phyloP scores from a whole-genome alignment of 53 echinoderm and acorn worm species.

The Henricia sp. region DNA sequence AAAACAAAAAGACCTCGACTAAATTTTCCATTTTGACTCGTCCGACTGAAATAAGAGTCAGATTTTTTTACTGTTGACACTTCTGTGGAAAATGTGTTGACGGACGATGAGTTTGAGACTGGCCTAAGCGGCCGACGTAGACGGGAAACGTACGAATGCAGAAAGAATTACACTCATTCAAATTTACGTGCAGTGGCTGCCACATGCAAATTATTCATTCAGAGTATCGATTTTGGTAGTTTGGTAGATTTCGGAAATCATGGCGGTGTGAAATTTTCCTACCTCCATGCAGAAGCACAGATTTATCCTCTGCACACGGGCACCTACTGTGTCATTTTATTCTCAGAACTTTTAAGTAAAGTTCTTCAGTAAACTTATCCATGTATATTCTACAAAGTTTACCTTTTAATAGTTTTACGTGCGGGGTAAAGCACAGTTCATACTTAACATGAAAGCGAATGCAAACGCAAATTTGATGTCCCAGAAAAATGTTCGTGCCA shows the following conservation, averaged over 20 bases:
- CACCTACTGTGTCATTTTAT: too few species aligned
- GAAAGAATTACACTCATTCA: not conserved
- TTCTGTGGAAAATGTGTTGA: constrained; percentile 29
- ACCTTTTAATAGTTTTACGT: too few species aligned
- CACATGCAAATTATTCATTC: not conserved
- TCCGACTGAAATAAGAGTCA: constrained; percentile 24
- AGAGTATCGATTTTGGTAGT: not conserved
- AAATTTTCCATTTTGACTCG: constrained; percentile 2
- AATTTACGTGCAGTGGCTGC: not conserved
- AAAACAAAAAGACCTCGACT: constrained; percentile 6
- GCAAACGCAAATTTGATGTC: too few species aligned
- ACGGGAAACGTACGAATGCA: not conserved
- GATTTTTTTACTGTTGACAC: constrained; percentile 50
- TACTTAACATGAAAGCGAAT: too few species aligned
- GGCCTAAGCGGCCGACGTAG: constrained; percentile 25
- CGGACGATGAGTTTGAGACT: constrained; percentile 31
- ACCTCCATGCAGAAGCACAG: too few species aligned
- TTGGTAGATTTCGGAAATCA: not conserved
- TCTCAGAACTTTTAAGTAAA: too few species aligned
- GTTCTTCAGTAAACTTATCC: too few species aligned
- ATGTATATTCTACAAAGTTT: too few species aligned
- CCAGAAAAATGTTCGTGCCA: too few species aligned
- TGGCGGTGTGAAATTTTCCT: not conserved
- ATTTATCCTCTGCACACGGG: too few species aligned
- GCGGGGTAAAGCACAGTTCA: too few species aligned